Conservation (phyloP, 2,888 invertebrate genomes). For the Pasiphila rectangulata region DNA sequence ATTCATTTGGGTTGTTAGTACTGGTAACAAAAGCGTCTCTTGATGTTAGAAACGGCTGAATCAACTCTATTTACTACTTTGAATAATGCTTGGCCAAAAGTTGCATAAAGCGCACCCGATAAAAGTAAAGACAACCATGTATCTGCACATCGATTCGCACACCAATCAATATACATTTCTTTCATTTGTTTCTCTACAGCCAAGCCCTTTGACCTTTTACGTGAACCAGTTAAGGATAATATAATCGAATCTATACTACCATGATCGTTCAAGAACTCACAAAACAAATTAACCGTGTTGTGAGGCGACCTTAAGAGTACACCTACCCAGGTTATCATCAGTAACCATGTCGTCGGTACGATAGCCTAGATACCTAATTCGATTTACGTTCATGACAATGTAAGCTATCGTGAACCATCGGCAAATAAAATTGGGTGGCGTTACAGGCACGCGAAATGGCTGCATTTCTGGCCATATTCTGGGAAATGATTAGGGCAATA, state of each 20-base stretch:
- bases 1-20: slow-evolving; percentile 25
- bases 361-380: slow-evolving; percentile 16
- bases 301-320: slow-evolving; percentile 9
- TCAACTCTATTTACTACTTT: slow-evolving; percentile 1
- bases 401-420: slow-evolving; percentile 2
- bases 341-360: slow-evolving; percentile 12
- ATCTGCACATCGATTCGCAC: too few species aligned
- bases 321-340: slow-evolving; percentile 1
- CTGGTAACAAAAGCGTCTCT: neutral
- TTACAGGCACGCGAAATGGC: neutral
- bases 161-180: too few species aligned
- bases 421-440: neutral
- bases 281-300: slow-evolving; percentile 5
- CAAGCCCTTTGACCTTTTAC: slow-evolving; percentile 2
- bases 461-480: neutral
- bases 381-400: slow-evolving; percentile 16
- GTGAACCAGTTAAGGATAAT: slow-evolving; percentile 4
- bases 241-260: slow-evolving; percentile 1
- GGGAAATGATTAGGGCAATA: neutral
- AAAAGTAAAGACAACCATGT: too few species aligned
- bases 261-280: neutral
- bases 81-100: neutral
- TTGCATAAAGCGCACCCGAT: neutral
- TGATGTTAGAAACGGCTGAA: neutral
- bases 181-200: too few species aligned